Evolutionary conservation across 2,888 invertebrate genomes (phyloP), one percentile per base, ranked within the genome.

Genomic region (Zaprionus lineosus): DNA sequence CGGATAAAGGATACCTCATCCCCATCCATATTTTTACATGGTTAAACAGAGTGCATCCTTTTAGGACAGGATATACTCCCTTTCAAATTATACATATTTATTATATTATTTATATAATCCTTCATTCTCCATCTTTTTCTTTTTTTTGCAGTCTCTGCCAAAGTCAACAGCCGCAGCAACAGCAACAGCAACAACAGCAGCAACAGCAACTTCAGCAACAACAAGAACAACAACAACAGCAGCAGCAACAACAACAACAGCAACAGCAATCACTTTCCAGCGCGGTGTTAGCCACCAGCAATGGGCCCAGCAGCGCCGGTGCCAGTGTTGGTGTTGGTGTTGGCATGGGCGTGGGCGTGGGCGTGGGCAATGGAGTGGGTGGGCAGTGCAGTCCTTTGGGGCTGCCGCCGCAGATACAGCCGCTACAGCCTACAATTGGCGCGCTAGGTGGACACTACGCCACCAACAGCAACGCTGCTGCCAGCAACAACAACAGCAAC

Each of bases 311-410:
- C 78, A 82, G 86, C 47, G 81, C 79, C 65, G 81, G 79, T 26
- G 92, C 94, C 73, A 57, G 60, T 14, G 91, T 68, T 52, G 77
- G 84, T 60, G 71, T 76, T 46, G 71, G 77, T 87, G 91, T 91
- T 85, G 91, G 91, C 57, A 74, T 74, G 40, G 60, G 74, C 28
- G 70, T 70, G 9, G 78, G 72, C 0, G 92, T 94, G 0, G 55
- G 55, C 1, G 31, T 47, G 53, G 94, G 94, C 6, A 91, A 56
- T 48, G 75, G 77, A 58, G 74, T 76, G 58, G 67, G 77, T 8
- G 87, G 86, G 55, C 89, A 86, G 65, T 89, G 88, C 64, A 89
- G 86, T 63, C 87, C 89, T 2, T 60, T 89, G 50, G 84, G 86
- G 19, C 55, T 89, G 76, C 88, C 88, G 60, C 88, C 88, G 26